Evolutionary conservation across 2,113 vertebrate species (phyloP).

Genomic region (Podarcis cretensis): DNA sequence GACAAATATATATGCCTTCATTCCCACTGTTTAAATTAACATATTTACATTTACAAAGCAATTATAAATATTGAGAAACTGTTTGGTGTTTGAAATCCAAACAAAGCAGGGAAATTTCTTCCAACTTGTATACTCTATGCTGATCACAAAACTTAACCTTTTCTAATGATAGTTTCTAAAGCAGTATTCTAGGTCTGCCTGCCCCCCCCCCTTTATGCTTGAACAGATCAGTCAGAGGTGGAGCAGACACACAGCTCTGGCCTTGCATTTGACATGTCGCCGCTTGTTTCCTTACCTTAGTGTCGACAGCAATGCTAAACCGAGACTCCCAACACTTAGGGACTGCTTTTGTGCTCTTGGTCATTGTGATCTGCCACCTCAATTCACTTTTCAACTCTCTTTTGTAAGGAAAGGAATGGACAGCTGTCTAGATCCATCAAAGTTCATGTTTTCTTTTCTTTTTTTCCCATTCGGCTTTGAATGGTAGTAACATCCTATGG

Average conservation of each 20-base stretch:
- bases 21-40: too few relatives aligned
- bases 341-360: slow-evolving; percentile 2
- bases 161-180: background rate
- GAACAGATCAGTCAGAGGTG: slow-evolving; percentile 12
- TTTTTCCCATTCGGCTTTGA: too few relatives aligned
- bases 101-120: background rate
- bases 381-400: slow-evolving; percentile 1
- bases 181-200: background rate
- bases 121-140: background rate
- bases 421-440: slow-evolving; percentile 14
- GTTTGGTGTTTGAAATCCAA: background rate
- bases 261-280: background rate
- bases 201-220: background rate
- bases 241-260: background rate
- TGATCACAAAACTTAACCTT: background rate
- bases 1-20: background rate
- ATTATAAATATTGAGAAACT: background rate
- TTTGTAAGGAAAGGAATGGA: slow-evolving; percentile 6
- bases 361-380: slow-evolving; percentile 12
- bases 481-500: background rate
- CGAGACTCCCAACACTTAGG: background rate
- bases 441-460: background rate
- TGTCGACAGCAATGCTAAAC: background rate
- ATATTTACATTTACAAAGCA: background rate
- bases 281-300: background rate